Base-by-base conservation (phyloP, 2,113 vertebrate species). In the Prochilodus magdalenae region DNA sequence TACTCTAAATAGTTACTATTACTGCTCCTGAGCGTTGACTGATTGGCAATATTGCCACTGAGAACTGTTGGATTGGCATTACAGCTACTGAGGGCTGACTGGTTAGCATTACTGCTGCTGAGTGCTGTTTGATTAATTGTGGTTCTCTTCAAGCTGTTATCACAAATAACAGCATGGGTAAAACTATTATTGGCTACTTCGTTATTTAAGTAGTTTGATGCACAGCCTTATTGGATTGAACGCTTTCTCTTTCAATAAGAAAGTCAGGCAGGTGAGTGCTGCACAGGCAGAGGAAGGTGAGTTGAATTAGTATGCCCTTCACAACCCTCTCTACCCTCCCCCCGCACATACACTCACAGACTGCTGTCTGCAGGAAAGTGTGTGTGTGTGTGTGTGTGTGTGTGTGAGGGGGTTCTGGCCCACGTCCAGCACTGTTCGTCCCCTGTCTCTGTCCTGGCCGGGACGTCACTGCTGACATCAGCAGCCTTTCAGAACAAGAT, bases 381-480 rank as follows among this genome's bases (percentile, higher is more conserved):
- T 63, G 18, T 20, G 1, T 80, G 33, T 70, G 74, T 47, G 20
- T 44, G 47, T 29, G 36, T 70, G 65, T 65, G 75, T 65, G 76
- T 74, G 49, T n/a, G n/a, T n/a, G n/a, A n/a, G 69, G 55, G 63
- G 57, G 51, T 20, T 75, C 27, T 71, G 71, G 71, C 26, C 30
- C 47, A 27, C 14, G 33, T 29, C 79, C 72, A 75, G 47, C 57
- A 13, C 57, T 72, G 3, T 47, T 62, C 7, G 40, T 80, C 76
- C 77, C 65, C 62, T 55, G 57, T 70, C 44, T 69, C 75, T 77
- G 66, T 80, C 59, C 20, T 30, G 0, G 75, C 83, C 81, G 49
- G 72, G 57, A 82, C 47, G 77, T 80, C 79, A 82, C 79, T 73
- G 76, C 81, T 82, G 82, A 86, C 77, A 80, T 88, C 77, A 82